Percentiles rank a stretch among this genome's conserved stretches.
Evolutionary conservation across 2,113 vertebrate species (phyloP).

Genomic region (Oncorhynchus mykiss): DNA sequence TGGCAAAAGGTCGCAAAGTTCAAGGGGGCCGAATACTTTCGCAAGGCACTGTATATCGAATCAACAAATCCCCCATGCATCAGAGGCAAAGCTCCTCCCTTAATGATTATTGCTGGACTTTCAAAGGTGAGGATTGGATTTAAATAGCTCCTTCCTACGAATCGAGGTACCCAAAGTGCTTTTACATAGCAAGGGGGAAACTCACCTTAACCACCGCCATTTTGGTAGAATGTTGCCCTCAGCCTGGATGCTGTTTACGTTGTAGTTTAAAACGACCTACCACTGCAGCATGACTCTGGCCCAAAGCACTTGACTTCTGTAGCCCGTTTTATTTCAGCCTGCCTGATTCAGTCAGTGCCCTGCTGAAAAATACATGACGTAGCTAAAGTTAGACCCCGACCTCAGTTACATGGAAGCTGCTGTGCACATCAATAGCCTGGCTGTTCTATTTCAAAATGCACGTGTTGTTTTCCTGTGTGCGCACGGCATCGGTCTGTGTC

Average conservation of each 20-base stretch:
- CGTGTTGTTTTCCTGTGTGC: no score
- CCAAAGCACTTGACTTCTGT: not conserved
- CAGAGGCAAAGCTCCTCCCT: no score
- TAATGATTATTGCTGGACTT: constrained; percentile 16
- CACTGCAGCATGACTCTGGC: not conserved
- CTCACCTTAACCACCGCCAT: no score
- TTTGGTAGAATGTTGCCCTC: no score
- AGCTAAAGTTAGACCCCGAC: not conserved
- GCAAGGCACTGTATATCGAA: no score
- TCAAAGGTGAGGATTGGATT: no score
- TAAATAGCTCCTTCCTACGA: no score
- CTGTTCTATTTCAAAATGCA: no score
- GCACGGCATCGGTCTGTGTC: no score
- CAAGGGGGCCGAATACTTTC: no score
- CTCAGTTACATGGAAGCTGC: not conserved
- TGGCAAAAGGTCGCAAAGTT: no score
- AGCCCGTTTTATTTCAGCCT: not conserved
- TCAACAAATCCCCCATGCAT: no score
- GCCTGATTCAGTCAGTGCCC: not conserved
- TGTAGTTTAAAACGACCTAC: not conserved
- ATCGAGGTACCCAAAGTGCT: not conserved
- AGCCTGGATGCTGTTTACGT: not conserved
- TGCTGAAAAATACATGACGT: constrained; percentile 6
- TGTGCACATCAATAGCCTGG: not conserved
- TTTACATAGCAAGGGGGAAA: not conserved